Conservation (phyloP, 2,797 vertebrate species). For the Nothura maculosa region DNA sequence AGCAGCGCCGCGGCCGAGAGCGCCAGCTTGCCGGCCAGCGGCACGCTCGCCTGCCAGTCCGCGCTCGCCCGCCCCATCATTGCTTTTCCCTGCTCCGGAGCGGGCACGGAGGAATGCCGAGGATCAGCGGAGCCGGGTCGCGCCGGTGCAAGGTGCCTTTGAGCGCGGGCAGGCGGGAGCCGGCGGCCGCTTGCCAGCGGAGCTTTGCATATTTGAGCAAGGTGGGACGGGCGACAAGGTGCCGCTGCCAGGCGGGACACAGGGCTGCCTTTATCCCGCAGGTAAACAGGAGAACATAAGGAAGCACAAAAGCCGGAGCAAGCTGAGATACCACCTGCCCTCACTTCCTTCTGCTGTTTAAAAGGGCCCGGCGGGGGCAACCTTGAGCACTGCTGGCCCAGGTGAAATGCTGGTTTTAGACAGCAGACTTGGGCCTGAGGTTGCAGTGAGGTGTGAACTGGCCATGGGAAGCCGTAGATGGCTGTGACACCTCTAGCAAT, state of each 20-base stretch:
- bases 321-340: not conserved
- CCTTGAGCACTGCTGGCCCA: too few species aligned
- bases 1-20: constrained; percentile 87
- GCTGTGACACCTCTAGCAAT: too few species aligned
- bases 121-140: constrained; percentile 48
- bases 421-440: too few species aligned
- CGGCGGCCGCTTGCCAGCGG: not conserved
- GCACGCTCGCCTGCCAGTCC: constrained; percentile 88
- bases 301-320: not conserved
- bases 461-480: too few species aligned
- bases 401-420: too few species aligned
- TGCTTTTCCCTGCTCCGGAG: too few species aligned
- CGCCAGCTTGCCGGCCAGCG: constrained; percentile 87
- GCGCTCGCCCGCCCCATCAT: not conserved
- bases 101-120: constrained; percentile 60
- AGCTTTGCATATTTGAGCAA: constrained; percentile 47
- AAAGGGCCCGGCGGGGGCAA: not conserved
- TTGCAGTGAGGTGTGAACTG: too few species aligned
- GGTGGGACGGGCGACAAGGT: constrained; percentile 43
- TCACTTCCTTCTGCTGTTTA: not conserved
- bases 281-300: not conserved
- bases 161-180: not conserved
- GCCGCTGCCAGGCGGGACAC: not conserved
- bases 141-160: constrained; percentile 75
- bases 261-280: not conserved